Evolutionary conservation across 35 echinoderm and acorn worm species (phyloP).

Genomic region (Amphiura filiformis): DNA sequence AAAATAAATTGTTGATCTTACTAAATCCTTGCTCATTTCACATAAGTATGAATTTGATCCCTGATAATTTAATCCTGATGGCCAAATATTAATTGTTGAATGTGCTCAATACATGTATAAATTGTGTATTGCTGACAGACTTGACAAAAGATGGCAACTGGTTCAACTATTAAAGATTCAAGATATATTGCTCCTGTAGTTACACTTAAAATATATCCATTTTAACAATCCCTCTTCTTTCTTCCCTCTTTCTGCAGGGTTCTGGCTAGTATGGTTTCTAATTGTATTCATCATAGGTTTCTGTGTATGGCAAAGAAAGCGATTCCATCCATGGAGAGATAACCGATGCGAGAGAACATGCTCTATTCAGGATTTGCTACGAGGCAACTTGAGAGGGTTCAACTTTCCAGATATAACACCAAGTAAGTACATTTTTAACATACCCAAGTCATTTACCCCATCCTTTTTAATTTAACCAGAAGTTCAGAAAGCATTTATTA

Average conservation of each 20-base stretch:
- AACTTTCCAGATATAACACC: constrained; percentile 73
- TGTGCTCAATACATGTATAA: neutral
- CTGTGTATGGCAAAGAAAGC: constrained; percentile 95
- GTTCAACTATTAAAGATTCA: neutral
- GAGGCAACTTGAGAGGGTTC: constrained; percentile 32
- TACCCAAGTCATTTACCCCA: neutral
- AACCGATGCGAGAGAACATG: constrained; percentile 61
- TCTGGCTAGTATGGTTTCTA: constrained; percentile 96
- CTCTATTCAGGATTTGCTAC: constrained; percentile 66
- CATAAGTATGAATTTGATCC: too few species aligned
- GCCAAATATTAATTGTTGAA: neutral
- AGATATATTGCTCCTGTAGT: neutral
- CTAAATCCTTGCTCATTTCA: too few species aligned
- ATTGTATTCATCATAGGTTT: constrained; percentile 95
- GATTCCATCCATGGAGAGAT: constrained; percentile 82
- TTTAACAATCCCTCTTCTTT: neutral
- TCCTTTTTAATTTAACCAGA: too few species aligned
- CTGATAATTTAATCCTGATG: neutral
- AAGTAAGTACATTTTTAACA: too few species aligned
- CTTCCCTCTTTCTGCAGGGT: constrained; percentile 63
- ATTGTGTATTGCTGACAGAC: neutral
- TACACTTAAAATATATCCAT: too few species aligned
- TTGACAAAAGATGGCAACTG: neutral
- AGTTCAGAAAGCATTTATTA: neutral
- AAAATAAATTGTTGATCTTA: too few species aligned